phyloP scores from a whole-genome alignment of 1,140 invertebrate genomes.

The Augochlora pura region DNA sequence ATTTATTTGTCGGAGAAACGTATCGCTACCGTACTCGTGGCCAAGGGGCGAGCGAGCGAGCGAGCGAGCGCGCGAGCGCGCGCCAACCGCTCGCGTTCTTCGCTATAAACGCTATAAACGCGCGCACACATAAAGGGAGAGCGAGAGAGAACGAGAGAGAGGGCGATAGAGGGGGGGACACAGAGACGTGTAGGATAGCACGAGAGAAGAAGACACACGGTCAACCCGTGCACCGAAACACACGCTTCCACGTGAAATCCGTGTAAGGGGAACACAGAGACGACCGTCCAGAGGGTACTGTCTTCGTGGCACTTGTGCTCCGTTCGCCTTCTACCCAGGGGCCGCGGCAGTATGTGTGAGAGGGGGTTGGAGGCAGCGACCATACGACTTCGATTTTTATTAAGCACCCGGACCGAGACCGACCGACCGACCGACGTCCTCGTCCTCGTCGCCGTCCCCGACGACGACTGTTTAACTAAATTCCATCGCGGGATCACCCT shows the following conservation, averaged over 20 bases:
- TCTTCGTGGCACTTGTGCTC: background rate
- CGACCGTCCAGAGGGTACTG: conserved; percentile 19
- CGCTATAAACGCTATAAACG: conserved; percentile 6
- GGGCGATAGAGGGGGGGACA: too few relatives aligned
- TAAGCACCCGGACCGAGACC: conserved; percentile 62
- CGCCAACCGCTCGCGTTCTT: conserved; percentile 44
- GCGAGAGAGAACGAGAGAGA: too few relatives aligned
- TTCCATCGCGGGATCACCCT: conserved; percentile 64
- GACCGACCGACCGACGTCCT: conserved; percentile 62
- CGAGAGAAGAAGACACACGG: conserved; percentile 42
- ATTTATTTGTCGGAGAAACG: conserved; percentile 78
- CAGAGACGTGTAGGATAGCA: conserved; percentile 9
- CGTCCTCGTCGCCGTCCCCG: conserved; percentile 32
- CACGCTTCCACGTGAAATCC: conserved; percentile 36
- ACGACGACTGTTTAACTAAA: conserved; percentile 68
- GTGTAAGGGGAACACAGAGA: conserved; percentile 47
- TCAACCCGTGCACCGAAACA: background rate
- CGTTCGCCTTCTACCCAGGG: conserved; percentile 5
- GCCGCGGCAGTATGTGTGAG: conserved; percentile 54
- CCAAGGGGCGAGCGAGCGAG: conserved; percentile 62
- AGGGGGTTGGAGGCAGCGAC: conserved; percentile 27
- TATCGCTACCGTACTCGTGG: conserved; percentile 78
- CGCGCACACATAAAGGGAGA: background rate
- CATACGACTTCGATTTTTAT: conserved; percentile 66
- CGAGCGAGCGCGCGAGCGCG: conserved; percentile 65